These are phyloP conservation scores for Diacarnus erythraeanus DNA, from an alignment of 37 sponge, comb jelly and placozoan genomes.

Conservation along the genomic window DNA sequence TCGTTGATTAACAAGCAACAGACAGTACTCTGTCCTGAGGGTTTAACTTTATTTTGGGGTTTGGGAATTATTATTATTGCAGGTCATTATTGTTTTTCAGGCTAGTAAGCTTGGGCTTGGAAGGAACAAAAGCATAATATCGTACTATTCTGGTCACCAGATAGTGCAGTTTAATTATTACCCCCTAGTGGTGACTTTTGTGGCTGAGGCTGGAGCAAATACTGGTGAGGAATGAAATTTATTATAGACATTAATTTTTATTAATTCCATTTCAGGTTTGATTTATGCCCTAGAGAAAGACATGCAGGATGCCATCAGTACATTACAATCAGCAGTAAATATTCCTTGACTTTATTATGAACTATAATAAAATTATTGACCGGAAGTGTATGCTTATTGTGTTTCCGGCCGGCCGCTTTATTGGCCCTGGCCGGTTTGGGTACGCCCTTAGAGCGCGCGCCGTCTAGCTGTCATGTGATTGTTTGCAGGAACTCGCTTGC, in stretches of 20 bases:
- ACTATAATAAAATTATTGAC: too few species aligned
- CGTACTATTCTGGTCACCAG: conserved; percentile 72
- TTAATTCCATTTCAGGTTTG: conserved; percentile 37
- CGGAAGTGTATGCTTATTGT: too few species aligned
- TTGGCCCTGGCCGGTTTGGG: too few species aligned
- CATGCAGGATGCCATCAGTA: conserved; percentile 55
- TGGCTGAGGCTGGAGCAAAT: conserved; percentile 62
- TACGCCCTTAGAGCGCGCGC: too few species aligned
- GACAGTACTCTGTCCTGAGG: too few species aligned
- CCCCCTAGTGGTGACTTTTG: conserved; percentile 74
- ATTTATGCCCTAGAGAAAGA: conserved; percentile 63
- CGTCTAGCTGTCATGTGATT: too few species aligned
- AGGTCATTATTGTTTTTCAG: conserved; percentile 14
- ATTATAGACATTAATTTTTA: not conserved
- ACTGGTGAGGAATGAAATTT: conserved; percentile 46
- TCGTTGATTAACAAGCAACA: too few species aligned
- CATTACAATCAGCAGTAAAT: conserved; percentile 40
- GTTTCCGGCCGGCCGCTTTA: too few species aligned
- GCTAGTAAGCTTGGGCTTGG: conserved; percentile 73
- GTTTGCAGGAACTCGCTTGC: too few species aligned
- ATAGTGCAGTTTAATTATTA: conserved; percentile 74
- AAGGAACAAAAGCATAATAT: conserved; percentile 65
- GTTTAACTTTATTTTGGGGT: too few species aligned
- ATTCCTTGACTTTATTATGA: conserved; percentile 22
- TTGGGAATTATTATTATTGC: not conserved